Evolutionary conservation across 2,113 vertebrate species (phyloP).

Genomic region (Parotia lawesii): DNA sequence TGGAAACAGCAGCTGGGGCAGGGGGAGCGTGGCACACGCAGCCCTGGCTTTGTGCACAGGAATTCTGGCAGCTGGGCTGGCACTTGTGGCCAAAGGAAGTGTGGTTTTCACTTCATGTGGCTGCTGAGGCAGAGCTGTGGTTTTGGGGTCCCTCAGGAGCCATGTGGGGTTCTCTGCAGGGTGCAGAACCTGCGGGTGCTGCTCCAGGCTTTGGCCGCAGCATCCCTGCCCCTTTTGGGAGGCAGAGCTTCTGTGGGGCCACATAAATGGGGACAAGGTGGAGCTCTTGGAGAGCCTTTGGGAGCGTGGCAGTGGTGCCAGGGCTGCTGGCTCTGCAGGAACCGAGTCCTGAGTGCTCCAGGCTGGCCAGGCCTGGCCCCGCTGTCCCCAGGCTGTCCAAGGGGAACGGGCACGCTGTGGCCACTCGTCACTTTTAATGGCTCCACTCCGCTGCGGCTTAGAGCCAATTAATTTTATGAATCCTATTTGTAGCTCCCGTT

Average conservation of each 20-base stretch:
- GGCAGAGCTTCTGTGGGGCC: not conserved
- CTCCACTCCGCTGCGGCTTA: not conserved
- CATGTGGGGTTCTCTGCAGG: accelerated
- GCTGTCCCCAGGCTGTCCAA: not conserved
- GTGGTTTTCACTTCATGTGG: not conserved
- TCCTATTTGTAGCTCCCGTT: conserved; percentile 20
- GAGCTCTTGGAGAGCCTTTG: not conserved
- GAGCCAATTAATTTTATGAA: conserved; percentile 31
- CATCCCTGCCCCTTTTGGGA: not conserved
- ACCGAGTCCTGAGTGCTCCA: accelerated
- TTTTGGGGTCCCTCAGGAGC: not conserved
- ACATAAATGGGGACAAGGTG: accelerated
- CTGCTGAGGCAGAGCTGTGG: not conserved
- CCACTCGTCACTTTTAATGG: not conserved
- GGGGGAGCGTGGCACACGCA: not conserved
- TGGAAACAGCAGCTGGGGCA: not conserved
- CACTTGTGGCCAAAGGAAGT: not conserved
- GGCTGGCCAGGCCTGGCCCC: not conserved
- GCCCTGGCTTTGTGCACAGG: not conserved
- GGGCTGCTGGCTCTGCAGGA: not conserved
- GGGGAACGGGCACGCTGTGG: not conserved
- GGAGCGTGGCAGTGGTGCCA: accelerated
- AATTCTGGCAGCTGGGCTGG: not conserved
- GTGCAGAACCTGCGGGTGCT: not conserved
- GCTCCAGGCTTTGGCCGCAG: not conserved